Conservation (phyloP, 2,113 vertebrate species). For the Semnornis frantzii region DNA sequence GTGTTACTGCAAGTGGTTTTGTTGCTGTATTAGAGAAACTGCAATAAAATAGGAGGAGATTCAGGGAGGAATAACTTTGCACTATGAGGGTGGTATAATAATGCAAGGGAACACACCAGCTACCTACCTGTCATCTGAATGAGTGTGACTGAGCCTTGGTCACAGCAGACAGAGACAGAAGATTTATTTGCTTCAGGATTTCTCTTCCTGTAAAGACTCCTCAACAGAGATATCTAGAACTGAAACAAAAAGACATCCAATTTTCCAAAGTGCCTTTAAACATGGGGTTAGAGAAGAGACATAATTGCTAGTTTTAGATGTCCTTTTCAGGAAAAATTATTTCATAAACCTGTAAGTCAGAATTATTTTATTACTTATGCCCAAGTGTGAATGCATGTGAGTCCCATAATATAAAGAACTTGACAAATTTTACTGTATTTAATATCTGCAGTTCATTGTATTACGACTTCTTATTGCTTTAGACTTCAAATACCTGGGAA, state of each 20-base stretch:
- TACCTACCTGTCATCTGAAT: not conserved
- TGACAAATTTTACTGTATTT: not conserved
- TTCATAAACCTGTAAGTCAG: not conserved
- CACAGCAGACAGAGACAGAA: not conserved
- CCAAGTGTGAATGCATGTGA: not conserved
- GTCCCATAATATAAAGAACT: not conserved
- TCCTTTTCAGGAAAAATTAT: not conserved
- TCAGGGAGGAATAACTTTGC: not conserved
- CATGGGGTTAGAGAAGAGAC: not conserved
- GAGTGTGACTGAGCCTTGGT: accelerated
- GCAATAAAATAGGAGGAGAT: not conserved
- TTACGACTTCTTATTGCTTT: not conserved
- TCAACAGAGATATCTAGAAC: not conserved
- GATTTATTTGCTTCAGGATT: not conserved
- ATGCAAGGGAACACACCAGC: not conserved
- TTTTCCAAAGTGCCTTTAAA: not conserved
- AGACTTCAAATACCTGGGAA: not conserved
- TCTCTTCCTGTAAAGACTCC: not conserved
- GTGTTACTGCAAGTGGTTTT: not conserved
- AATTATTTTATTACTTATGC: not conserved
- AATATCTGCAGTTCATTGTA: not conserved
- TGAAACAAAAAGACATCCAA: not conserved
- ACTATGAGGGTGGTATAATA: not conserved
- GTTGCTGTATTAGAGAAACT: not conserved
- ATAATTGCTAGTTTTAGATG: not conserved